Percentiles rank a stretch among this genome's conserved stretches.
Evolutionary conservation across 2,888 invertebrate species (phyloP).

Genomic region (Nemotelus nigrinus): DNA sequence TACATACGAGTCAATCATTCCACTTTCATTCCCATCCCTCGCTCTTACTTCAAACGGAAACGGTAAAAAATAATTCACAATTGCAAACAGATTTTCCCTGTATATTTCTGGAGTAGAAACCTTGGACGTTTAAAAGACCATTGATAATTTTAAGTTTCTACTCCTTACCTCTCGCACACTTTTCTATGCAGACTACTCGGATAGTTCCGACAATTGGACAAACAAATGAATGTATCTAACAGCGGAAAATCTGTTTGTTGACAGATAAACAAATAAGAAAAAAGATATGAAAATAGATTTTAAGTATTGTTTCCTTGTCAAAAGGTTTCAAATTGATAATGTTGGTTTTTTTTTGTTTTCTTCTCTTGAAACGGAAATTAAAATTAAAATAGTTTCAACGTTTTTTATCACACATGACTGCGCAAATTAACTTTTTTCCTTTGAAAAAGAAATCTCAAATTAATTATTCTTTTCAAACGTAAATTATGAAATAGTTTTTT

Average conservation of each 20-base stretch:
- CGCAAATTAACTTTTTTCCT: conserved; percentile 38
- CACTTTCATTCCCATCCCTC: conserved; percentile 13
- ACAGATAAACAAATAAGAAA: neutral
- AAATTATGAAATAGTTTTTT: neutral
- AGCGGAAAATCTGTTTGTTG: conserved; percentile 27
- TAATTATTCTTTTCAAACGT: conserved; percentile 1
- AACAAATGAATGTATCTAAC: no score
- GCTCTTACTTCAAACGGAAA: conserved; percentile 28
- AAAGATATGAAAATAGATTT: conserved; percentile 24
- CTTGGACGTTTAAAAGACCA: no score
- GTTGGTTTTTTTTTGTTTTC: conserved; percentile 15
- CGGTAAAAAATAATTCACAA: neutral
- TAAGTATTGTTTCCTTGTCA: conserved; percentile 35
- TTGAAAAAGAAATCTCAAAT: conserved; percentile 4
- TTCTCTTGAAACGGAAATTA: conserved; percentile 28
- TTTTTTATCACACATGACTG: conserved; percentile 37
- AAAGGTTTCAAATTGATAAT: conserved; percentile 29
- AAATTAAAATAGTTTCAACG: conserved; percentile 11
- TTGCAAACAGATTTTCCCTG: conserved; percentile 20
- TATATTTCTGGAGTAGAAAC: neutral
- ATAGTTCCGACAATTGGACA: no score
- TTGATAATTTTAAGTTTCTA: no score
- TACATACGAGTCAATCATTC: conserved; percentile 21
- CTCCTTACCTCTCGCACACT: no score
- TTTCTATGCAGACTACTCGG: no score